A percentile compares a stretch with the other conserved stretches of the same genome.
phyloP scores from a whole-genome alignment of 2,888 invertebrate genomes.

The Neria commutata region DNA sequence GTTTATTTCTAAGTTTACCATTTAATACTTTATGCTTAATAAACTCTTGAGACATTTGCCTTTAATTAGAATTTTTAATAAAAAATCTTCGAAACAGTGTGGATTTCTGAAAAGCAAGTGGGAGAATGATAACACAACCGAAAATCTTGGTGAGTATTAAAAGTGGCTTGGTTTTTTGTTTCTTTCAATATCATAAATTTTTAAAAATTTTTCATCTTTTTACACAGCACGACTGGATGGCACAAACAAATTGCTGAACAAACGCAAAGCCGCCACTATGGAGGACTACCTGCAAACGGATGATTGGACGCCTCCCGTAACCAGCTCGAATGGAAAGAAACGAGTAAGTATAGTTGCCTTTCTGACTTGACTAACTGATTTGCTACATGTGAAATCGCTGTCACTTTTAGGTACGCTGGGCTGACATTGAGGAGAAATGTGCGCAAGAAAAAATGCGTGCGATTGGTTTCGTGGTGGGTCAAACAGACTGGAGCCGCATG shows the following conservation, averaged over 20 bases:
- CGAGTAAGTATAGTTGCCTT: slow-evolving; percentile 84
- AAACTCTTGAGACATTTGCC: no score
- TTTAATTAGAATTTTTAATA: no score
- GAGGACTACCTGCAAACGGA: slow-evolving; percentile 87
- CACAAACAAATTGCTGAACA: slow-evolving; percentile 74
- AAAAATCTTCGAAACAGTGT: slow-evolving; percentile 42
- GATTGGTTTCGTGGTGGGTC: slow-evolving; percentile 95
- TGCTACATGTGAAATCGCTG: background rate
- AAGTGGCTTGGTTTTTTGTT: slow-evolving; percentile 1
- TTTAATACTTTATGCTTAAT: no score
- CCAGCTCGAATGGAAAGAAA: slow-evolving; percentile 79
- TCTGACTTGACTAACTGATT: background rate
- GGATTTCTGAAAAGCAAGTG: slow-evolving; percentile 73
- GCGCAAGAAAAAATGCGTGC: slow-evolving; percentile 92
- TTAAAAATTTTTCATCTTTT: slow-evolving; percentile 35
- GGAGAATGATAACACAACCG: slow-evolving; percentile 83
- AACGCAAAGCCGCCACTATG: slow-evolving; percentile 70
- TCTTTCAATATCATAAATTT: background rate
- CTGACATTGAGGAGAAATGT: slow-evolving; percentile 92
- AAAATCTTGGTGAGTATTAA: slow-evolving; percentile 79
- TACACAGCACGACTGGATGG: slow-evolving; percentile 92
- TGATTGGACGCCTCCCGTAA: slow-evolving; percentile 71
- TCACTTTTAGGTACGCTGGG: slow-evolving; percentile 87
- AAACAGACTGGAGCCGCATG: slow-evolving; percentile 95
- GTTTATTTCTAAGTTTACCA: no score